Conservation (phyloP, 2,888 invertebrate species). For the Terebella lapidaria region DNA sequence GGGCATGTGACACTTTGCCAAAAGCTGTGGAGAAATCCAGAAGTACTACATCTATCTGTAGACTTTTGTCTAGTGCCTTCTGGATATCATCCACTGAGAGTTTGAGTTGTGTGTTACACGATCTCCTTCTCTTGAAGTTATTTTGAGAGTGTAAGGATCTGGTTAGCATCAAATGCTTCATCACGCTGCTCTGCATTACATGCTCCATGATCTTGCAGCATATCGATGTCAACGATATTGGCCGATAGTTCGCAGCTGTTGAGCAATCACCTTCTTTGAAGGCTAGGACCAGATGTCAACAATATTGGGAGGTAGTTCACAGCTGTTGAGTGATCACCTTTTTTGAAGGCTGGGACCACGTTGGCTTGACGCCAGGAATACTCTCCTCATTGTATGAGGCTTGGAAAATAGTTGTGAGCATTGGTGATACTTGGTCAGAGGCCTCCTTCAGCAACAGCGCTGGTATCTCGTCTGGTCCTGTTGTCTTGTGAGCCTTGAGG, state of each 20-base stretch:
- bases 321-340: too few relatives aligned
- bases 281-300: too few relatives aligned
- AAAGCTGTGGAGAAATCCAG: conserved; percentile 23
- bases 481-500: conserved; percentile 16
- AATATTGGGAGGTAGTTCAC: too few relatives aligned
- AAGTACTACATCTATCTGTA: conserved; percentile 22
- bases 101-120: conserved; percentile 25
- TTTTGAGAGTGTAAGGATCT: conserved; percentile 21
- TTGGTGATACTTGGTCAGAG: conserved; percentile 11
- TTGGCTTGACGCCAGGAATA: conserved; percentile 22
- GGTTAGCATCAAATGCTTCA: conserved; percentile 15
- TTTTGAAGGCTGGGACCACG: conserved; percentile 19
- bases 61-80: conserved; percentile 10
- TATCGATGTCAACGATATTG: conserved; percentile 21
- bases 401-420: conserved; percentile 16
- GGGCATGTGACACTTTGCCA: conserved; percentile 17
- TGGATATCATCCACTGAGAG: conserved; percentile 1
- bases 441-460: conserved; percentile 15
- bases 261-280: conserved; percentile 23
- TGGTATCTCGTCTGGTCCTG: conserved; percentile 14
- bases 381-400: neutral
- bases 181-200: conserved; percentile 18
- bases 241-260: conserved; percentile 23
- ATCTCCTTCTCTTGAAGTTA: conserved; percentile 22
- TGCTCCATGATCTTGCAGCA: conserved; percentile 25